phyloP scores from a whole-genome alignment of 2,113 vertebrate genomes.

The Muscicapa adusta region DNA sequence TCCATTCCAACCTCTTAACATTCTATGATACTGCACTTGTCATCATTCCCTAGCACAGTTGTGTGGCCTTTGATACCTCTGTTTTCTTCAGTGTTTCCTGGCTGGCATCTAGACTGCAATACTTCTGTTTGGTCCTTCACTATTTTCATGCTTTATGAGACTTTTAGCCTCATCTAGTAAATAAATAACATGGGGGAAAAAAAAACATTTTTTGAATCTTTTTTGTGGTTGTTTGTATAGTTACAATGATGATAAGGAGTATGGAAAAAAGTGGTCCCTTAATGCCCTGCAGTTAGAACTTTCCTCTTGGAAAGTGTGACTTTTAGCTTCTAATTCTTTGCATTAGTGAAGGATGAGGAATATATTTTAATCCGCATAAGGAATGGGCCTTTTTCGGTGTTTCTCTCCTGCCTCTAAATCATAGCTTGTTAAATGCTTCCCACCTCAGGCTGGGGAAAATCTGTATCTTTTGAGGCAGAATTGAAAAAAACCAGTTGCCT shows the following conservation, averaged over 20 bases:
- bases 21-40: neutral
- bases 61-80: neutral
- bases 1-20: no score
- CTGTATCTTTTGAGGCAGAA: neutral
- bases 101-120: neutral
- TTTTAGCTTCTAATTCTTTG: neutral
- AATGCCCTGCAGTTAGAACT: neutral
- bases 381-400: rapidly evolving
- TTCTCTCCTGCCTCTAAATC: neutral
- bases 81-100: neutral
- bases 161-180: neutral
- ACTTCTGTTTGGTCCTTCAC: neutral
- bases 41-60: neutral
- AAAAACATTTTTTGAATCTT: neutral
- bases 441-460: neutral
- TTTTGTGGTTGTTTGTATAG: neutral
- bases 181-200: neutral
- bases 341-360: neutral
- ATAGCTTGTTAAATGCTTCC: neutral
- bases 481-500: neutral
- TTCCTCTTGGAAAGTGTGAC: neutral
- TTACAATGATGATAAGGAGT: neutral
- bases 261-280: neutral
- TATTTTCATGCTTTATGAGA: neutral
- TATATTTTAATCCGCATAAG: neutral